phyloP scores from a whole-genome alignment of 2,797 vertebrate species.

The Argentina silus region DNA sequence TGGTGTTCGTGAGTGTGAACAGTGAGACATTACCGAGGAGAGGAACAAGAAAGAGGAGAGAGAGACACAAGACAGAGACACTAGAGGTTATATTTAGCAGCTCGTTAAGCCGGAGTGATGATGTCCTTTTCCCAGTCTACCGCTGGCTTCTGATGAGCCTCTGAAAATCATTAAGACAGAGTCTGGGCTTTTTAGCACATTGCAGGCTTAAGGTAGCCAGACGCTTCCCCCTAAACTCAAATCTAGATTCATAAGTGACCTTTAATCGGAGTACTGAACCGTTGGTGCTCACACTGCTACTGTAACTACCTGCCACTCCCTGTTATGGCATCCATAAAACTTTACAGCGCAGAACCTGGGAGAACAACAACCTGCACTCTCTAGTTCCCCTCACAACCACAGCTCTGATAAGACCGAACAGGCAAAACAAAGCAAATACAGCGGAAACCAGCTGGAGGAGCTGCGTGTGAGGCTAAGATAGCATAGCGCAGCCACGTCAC shows the following conservation, averaged over 20 bases:
- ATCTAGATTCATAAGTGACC: not conserved
- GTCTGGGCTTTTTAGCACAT: not conserved
- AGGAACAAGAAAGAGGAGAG: not conserved
- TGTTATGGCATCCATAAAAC: conserved; percentile 50
- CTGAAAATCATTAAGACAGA: conserved; percentile 74
- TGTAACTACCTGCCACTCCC: conserved; percentile 12
- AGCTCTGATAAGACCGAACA: not conserved
- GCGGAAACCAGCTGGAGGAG: no score
- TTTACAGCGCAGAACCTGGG: conserved; percentile 26
- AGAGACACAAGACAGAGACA: conserved; percentile 59
- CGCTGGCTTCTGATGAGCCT: conserved; percentile 68
- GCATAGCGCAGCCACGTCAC: not conserved
- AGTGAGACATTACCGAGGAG: not conserved
- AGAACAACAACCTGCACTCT: not conserved
- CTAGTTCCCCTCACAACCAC: not conserved
- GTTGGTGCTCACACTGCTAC: not conserved
- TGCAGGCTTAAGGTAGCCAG: not conserved
- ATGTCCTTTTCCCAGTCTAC: conserved; percentile 72
- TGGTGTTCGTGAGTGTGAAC: not conserved
- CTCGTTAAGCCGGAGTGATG: conserved; percentile 71
- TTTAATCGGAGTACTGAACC: conserved; percentile 16
- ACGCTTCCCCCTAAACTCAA: not conserved
- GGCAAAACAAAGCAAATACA: no score
- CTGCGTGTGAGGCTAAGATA: no score
- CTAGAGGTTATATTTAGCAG: conserved; percentile 77